Evolutionary conservation across 2,113 vertebrate species (phyloP).

Genomic region (Acrocephalus arundinaceus): DNA sequence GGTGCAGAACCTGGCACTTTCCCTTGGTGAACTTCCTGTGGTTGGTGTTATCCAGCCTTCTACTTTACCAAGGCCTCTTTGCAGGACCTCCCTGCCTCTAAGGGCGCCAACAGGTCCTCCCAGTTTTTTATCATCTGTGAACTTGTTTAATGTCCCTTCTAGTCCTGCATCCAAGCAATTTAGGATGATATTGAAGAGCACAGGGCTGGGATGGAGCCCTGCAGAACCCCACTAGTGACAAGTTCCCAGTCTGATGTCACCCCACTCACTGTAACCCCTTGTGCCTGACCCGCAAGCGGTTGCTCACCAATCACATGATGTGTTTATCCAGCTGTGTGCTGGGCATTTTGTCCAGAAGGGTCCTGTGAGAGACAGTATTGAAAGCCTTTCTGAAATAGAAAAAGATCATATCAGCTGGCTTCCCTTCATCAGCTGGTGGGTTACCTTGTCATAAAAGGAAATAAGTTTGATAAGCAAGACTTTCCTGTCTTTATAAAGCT

Average conservation of each 20-base stretch:
- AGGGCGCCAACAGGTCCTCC: background rate
- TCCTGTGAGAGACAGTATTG: background rate
- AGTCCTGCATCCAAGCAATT: background rate
- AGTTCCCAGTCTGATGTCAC: background rate
- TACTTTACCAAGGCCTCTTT: background rate
- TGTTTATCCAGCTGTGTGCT: background rate
- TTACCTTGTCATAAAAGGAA: background rate
- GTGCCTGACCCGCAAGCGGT: rapidly evolving
- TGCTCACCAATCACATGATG: background rate
- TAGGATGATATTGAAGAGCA: background rate
- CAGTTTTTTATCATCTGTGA: background rate
- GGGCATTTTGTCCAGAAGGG: background rate
- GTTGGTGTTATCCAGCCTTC: background rate
- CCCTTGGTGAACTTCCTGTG: background rate
- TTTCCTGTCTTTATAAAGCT: background rate
- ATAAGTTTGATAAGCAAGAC: background rate
- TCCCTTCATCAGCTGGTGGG: background rate
- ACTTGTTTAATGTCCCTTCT: background rate
- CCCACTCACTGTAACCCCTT: background rate
- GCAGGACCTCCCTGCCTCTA: background rate
- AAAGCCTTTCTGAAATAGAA: background rate
- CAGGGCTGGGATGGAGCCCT: background rate
- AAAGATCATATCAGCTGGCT: background rate
- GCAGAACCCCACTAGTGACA: background rate
- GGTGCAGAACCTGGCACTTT: background rate